These are phyloP conservation scores for Daptonema setosum DNA, from an alignment of 2,888 invertebrate genomes.

Conservation along the genomic window DNA sequence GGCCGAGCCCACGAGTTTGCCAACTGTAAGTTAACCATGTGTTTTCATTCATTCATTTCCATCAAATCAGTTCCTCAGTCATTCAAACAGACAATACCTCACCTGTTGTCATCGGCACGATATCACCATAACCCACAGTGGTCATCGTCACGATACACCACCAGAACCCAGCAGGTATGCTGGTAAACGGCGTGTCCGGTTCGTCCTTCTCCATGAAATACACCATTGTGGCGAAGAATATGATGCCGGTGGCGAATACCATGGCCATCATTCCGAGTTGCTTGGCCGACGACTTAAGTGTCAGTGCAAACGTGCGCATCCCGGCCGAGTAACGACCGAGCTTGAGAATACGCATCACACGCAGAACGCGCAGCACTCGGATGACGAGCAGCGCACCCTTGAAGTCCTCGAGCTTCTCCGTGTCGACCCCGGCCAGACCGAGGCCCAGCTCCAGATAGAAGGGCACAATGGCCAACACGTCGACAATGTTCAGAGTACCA, in stretches of 20 bases:
- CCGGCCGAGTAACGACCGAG: constrained; percentile 15
- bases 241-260: constrained; percentile 24
- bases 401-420: constrained; percentile 21
- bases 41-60: too few species aligned
- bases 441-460: constrained; percentile 24
- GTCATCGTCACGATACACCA: constrained; percentile 27
- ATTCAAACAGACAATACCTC: background rate
- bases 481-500: constrained; percentile 8
- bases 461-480: constrained; percentile 22
- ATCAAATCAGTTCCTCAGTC: background rate
- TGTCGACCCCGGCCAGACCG: constrained; percentile 23
- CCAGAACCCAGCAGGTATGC: constrained; percentile 26
- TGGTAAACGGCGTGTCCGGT: constrained; percentile 22
- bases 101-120: constrained; percentile 23
- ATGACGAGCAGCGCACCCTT: constrained; percentile 25
- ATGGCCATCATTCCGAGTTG: constrained; percentile 18
- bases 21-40: constrained; percentile 14
- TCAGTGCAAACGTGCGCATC: constrained; percentile 26
- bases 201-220: constrained; percentile 26
- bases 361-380: constrained; percentile 21
- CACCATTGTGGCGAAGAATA: constrained; percentile 26
- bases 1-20: constrained; percentile 23
- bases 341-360: constrained; percentile 24
- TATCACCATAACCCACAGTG: constrained; percentile 25
- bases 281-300: constrained; percentile 22